Evolutionary conservation across 2,888 invertebrate genomes (phyloP).

Genomic region (Microctonus aethiopoides): DNA sequence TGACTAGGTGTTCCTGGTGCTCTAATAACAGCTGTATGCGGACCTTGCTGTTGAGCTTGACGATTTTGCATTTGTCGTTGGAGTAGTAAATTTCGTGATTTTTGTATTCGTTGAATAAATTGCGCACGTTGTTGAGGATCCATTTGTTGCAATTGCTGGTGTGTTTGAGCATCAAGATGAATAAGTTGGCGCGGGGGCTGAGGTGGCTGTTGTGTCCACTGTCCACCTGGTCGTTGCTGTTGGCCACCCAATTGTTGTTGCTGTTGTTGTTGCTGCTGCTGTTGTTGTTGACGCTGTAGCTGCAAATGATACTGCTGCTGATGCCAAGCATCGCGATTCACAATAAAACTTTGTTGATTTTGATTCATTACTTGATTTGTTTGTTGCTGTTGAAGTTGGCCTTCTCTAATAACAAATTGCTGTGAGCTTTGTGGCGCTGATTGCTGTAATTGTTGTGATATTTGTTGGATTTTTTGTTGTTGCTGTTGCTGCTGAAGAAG

Average conservation of each 20-base stretch:
- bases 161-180: constrained; percentile 85
- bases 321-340: constrained; percentile 73
- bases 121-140: constrained; percentile 83
- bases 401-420: constrained; percentile 66
- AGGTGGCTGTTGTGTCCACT: constrained; percentile 70
- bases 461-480: constrained; percentile 69
- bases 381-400: constrained; percentile 61
- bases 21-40: constrained; percentile 77
- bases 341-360: constrained; percentile 62
- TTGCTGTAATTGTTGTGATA: constrained; percentile 68
- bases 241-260: constrained; percentile 52
- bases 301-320: constrained; percentile 70
- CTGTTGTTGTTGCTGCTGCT: constrained; percentile 61
- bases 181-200: constrained; percentile 77
- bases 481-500: constrained; percentile 71
- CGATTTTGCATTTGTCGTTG: constrained; percentile 72
- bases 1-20: constrained; percentile 71
- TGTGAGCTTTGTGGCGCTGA: constrained; percentile 63
- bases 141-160: constrained; percentile 84
- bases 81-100: constrained; percentile 71
- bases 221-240: constrained; percentile 62
- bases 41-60: constrained; percentile 69
- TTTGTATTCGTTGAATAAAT: constrained; percentile 82
- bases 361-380: constrained; percentile 63
- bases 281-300: constrained; percentile 68